These are phyloP conservation scores for Ophonus ardosiacus DNA, from an alignment of 2,888 invertebrate genomes.

Conservation along the genomic window DNA sequence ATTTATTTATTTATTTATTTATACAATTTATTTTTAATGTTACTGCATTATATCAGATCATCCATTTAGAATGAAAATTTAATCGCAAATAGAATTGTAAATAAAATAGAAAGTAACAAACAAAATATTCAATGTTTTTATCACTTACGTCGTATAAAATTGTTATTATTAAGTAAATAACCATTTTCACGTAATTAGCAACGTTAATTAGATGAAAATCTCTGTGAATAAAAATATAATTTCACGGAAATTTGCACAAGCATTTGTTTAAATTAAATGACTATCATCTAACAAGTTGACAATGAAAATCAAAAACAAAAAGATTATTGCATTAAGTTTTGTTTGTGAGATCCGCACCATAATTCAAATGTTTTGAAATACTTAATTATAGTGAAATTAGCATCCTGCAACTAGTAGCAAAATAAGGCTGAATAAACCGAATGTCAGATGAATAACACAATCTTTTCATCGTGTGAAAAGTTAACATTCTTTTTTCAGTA, in stretches of 20 bases:
- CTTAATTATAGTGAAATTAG: conserved; percentile 55
- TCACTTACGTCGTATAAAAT: not conserved
- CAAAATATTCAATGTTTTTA: too few species aligned
- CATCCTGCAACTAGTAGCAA: conserved; percentile 40
- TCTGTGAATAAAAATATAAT: conserved; percentile 31
- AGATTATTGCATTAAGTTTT: conserved; percentile 36
- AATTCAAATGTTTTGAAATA: conserved; percentile 46
- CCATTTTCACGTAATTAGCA: not conserved
- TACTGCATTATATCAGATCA: too few species aligned
- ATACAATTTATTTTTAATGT: too few species aligned
- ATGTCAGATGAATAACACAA: conserved; percentile 2
- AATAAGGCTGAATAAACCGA: conserved; percentile 13
- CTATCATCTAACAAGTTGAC: conserved; percentile 21
- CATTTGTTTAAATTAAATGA: conserved; percentile 30
- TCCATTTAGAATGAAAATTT: too few species aligned
- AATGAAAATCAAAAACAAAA: conserved; percentile 36
- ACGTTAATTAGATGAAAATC: conserved; percentile 19
- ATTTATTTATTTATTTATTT: too few species aligned
- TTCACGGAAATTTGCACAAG: conserved; percentile 20
- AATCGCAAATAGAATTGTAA: too few species aligned
- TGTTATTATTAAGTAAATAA: conserved; percentile 21
- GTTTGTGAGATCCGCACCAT: conserved; percentile 34
- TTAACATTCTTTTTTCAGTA: not conserved
- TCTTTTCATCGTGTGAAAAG: conserved; percentile 25
- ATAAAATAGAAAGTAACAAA: too few species aligned